Base-by-base conservation (phyloP, 2,797 vertebrate genomes). In the Phoxinus dragarum region DNA sequence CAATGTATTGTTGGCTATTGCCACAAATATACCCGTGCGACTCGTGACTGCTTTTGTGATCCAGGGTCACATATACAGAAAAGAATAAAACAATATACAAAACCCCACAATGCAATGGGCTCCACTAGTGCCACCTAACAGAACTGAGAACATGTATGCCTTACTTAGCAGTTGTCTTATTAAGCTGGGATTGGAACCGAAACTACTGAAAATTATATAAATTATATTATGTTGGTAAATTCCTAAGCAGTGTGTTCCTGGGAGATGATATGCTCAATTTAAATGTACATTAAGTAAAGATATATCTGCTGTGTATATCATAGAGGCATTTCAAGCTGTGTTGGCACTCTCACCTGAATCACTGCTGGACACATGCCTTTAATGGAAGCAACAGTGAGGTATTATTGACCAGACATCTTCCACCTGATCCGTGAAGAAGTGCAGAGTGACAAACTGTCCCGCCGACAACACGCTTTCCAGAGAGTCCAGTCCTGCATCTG, bases 261-360 rank as follows among this genome's bases (percentile, higher is more conserved):
- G 14, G 40, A n/a, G 40, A 40, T 23, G 34, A 72, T 44, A n/a
- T 72, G 42, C 42, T 73, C 14, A 47, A 17, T 27, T 73, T 6
- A 73, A 73, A 49, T 31, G 1, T 4, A 31, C n/a, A 47, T 17
- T 14, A 47, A 47, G 12, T 16, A 47, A 73, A 73, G 31, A 73
- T 73, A 72, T 49, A 73, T 52, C 17, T 36, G 17, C 72, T 34
- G 27, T 34, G 72, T 74, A 52, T 0, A 74, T 52, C 47, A 52
- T 3, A 2, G 21, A 56, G 34, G 12, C 23, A 38, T 27, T 44
- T 59, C 23, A 31, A 56, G 56, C 14, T 44, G 64, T 61, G 23
- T 40, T 61, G 76, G 23, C 38, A 78, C 14, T 64, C 76, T 64
- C 34, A 79, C 77, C 77, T 79, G 38, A 79, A 66, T 59, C 36